Conservation (phyloP, 2,113 vertebrate genomes). For the Pao palembangensis region DNA sequence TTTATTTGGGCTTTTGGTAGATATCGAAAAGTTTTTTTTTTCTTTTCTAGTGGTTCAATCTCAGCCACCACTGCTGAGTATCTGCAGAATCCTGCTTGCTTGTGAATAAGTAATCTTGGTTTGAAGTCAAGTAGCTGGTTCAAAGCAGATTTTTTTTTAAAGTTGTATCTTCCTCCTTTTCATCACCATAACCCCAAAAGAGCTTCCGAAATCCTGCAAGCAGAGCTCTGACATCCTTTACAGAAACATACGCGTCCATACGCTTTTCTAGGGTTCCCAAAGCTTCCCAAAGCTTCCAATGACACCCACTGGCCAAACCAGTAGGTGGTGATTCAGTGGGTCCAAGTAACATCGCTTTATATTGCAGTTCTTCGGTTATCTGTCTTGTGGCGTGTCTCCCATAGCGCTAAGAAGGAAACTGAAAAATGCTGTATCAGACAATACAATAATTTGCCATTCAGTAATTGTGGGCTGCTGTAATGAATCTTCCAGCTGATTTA, state of each 20-base stretch:
- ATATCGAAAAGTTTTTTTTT: neutral
- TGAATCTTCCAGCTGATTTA: too few species aligned
- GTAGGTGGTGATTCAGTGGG: too few species aligned
- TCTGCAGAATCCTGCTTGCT: constrained; percentile 11
- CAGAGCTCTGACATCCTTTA: constrained; percentile 33
- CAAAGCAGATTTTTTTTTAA: constrained; percentile 2
- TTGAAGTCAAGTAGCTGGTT: constrained; percentile 34
- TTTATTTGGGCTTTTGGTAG: constrained; percentile 4
- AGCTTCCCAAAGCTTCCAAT: too few species aligned
- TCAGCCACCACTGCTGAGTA: constrained; percentile 4
- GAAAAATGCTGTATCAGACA: too few species aligned
- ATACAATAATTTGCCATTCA: too few species aligned
- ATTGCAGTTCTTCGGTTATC: too few species aligned
- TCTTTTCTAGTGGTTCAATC: neutral
- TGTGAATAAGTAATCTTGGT: constrained; percentile 29
- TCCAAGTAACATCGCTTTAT: too few species aligned
- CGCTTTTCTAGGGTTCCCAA: constrained; percentile 19
- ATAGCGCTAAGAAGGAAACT: too few species aligned
- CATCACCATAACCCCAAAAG: constrained; percentile 15
- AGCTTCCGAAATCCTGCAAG: constrained; percentile 37
- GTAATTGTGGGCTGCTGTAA: too few species aligned
- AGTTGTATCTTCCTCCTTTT: constrained; percentile 23
- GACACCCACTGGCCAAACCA: too few species aligned
- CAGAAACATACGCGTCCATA: neutral
- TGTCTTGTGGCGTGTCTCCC: too few species aligned